phyloP scores from a whole-genome alignment of 2,113 vertebrate species.

The Fukomys damarensis region DNA sequence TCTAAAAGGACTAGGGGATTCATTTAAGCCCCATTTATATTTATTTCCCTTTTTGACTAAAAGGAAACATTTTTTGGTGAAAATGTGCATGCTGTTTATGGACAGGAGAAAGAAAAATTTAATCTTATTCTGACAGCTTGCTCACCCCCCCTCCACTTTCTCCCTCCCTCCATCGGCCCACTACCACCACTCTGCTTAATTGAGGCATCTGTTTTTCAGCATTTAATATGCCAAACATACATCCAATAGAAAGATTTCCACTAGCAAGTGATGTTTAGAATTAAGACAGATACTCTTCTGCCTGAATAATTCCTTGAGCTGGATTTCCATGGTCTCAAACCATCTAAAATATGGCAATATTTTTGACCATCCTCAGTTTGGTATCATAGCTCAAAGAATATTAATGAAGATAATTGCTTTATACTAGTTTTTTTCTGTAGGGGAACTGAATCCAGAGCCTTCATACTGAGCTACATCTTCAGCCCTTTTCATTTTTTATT shows the following conservation, averaged over 20 bases:
- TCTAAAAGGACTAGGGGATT: background rate
- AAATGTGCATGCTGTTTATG: conserved; percentile 24
- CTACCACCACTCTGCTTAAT: background rate
- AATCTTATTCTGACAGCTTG: background rate
- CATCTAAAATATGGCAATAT: background rate
- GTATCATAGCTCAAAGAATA: background rate
- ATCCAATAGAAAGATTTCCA: conserved; percentile 13
- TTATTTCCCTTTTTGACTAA: background rate
- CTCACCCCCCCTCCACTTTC: background rate
- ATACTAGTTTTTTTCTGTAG: background rate
- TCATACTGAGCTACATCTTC: background rate
- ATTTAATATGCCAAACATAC: conserved; percentile 35
- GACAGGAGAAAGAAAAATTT: background rate
- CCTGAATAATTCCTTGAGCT: background rate
- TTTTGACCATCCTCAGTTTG: background rate
- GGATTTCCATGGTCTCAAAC: background rate
- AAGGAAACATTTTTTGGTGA: background rate
- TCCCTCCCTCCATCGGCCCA: background rate
- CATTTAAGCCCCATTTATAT: background rate
- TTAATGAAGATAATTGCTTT: background rate
- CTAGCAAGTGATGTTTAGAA: conserved; percentile 14
- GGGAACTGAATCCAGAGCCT: background rate
- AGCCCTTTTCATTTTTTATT: background rate
- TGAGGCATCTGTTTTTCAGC: background rate
- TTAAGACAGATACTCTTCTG: background rate